Percentiles rank a stretch among this genome's conserved stretches.
These are phyloP conservation scores for Drosophila persimilis DNA, from an alignment of 1,140 invertebrate species.

Conservation along the genomic window DNA sequence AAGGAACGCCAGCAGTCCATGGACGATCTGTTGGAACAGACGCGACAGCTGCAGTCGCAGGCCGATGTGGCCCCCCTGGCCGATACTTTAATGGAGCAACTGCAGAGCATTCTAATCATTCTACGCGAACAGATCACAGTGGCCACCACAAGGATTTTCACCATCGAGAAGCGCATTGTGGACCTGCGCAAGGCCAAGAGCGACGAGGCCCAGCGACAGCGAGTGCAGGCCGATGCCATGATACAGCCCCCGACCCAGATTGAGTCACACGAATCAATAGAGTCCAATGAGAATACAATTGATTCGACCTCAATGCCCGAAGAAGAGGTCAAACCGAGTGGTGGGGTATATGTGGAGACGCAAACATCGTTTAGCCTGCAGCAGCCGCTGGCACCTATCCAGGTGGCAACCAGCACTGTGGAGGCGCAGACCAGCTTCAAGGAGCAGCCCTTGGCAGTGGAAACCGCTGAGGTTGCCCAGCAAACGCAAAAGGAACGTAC, in stretches of 20 bases:
- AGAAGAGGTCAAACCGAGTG: conserved; percentile 62
- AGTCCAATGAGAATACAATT: conserved; percentile 70
- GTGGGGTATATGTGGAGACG: conserved; percentile 81
- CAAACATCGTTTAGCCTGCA: conserved; percentile 84
- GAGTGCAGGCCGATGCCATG: conserved; percentile 59
- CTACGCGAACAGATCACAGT: conserved; percentile 75
- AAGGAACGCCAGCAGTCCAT: conserved; percentile 79
- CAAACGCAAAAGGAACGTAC: conserved; percentile 75
- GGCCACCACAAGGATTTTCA: conserved; percentile 75
- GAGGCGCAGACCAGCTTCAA: conserved; percentile 86
- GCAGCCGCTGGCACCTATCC: conserved; percentile 38
- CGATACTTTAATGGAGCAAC: conserved; percentile 70
- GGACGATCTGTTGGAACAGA: conserved; percentile 73
- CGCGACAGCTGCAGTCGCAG: conserved; percentile 69
- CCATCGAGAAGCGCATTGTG: conserved; percentile 78
- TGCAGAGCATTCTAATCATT: conserved; percentile 72
- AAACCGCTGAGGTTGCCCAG: conserved; percentile 70
- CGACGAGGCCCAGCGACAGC: conserved; percentile 66
- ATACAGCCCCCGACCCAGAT: conserved; percentile 56
- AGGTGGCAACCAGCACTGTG: conserved; percentile 84
- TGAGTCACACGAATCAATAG: conserved; percentile 52
- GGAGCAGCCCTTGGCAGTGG: conserved; percentile 46
- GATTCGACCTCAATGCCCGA: conserved; percentile 78
- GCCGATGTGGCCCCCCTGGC: conserved; percentile 78
- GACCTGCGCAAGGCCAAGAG: conserved; percentile 68